These are phyloP conservation scores for Esperia sulphurella DNA, from an alignment of 2,888 invertebrate genomes.

Conservation along the genomic window DNA sequence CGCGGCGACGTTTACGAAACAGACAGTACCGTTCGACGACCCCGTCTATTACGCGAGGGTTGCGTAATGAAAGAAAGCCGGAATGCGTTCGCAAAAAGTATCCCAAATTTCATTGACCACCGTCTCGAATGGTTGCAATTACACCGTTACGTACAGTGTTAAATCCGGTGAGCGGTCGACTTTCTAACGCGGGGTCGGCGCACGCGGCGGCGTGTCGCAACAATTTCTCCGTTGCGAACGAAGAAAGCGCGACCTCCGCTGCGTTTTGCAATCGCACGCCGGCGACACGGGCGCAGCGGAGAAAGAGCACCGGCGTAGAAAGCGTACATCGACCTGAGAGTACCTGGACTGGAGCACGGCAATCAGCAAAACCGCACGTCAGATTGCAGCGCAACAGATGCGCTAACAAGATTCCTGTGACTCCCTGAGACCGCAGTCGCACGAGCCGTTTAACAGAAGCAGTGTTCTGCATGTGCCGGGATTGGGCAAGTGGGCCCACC, in stretches of 20 bases:
- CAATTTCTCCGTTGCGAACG: slow-evolving; percentile 76
- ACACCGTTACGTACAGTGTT: slow-evolving; percentile 74
- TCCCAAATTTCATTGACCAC: slow-evolving; percentile 64
- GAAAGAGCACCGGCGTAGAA: slow-evolving; percentile 61
- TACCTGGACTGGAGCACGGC: slow-evolving; percentile 15
- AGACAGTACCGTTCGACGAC: slow-evolving; percentile 62
- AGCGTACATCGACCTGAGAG: slow-evolving; percentile 56
- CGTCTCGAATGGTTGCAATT: slow-evolving; percentile 72
- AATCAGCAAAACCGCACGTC: slow-evolving; percentile 38
- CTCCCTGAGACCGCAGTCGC: slow-evolving; percentile 40
- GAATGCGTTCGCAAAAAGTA: slow-evolving; percentile 73
- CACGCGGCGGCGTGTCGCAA: slow-evolving; percentile 74
- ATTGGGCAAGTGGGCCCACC: slow-evolving; percentile 62
- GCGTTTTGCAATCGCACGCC: slow-evolving; percentile 72
- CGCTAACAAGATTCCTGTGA: slow-evolving; percentile 52
- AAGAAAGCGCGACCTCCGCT: slow-evolving; percentile 78
- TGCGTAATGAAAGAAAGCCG: slow-evolving; percentile 77
- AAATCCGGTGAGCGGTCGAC: slow-evolving; percentile 77
- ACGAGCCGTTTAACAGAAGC: slow-evolving; percentile 38
- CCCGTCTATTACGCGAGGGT: slow-evolving; percentile 64
- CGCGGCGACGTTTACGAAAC: slow-evolving; percentile 48
- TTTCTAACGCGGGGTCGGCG: slow-evolving; percentile 78
- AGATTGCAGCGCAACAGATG: slow-evolving; percentile 39
- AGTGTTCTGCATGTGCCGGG: slow-evolving; percentile 37
- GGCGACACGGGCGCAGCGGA: slow-evolving; percentile 29